Percentiles rank a stretch among this genome's conserved stretches.
Evolutionary conservation across 2,113 vertebrate species (phyloP).

Genomic region (Stigmatopora argus): DNA sequence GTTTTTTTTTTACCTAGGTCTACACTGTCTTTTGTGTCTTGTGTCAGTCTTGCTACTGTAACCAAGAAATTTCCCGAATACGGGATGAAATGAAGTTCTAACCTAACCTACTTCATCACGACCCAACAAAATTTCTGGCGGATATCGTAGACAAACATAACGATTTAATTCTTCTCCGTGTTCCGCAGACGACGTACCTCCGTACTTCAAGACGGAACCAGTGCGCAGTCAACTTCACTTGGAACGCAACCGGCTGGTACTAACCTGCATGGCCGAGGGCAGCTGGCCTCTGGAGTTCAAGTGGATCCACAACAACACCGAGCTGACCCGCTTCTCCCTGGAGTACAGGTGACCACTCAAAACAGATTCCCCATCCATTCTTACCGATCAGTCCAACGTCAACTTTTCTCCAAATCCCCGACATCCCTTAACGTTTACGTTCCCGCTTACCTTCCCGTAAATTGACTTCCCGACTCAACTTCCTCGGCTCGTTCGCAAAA

Average conservation of each 20-base stretch:
- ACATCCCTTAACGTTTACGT: too few species aligned
- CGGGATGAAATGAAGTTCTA: too few species aligned
- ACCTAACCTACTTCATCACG: too few species aligned
- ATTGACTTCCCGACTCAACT: too few species aligned
- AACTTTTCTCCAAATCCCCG: too few species aligned
- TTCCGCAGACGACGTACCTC: constrained; percentile 88
- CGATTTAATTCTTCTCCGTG: neutral
- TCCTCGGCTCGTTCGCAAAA: too few species aligned
- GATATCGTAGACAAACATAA: neutral
- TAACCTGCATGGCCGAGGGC: constrained; percentile 97
- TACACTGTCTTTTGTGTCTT: too few species aligned
- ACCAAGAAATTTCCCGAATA: too few species aligned
- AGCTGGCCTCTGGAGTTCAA: constrained; percentile 99
- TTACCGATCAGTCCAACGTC: too few species aligned
- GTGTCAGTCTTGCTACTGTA: too few species aligned
- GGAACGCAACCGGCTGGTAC: constrained; percentile 92
- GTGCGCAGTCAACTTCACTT: constrained; percentile 90
- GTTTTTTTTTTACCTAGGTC: too few species aligned
- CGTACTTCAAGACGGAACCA: constrained; percentile 96
- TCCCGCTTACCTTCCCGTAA: too few species aligned
- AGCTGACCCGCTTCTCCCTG: constrained; percentile 92
- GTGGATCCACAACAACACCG: constrained; percentile 89
- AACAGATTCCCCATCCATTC: neutral
- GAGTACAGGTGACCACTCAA: constrained; percentile 83
- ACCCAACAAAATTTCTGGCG: neutral